Evolutionary conservation across 2,797 vertebrate species (phyloP), one percentile per base, ranked within the genome.

Genomic region (Halcyon badia): DNA sequence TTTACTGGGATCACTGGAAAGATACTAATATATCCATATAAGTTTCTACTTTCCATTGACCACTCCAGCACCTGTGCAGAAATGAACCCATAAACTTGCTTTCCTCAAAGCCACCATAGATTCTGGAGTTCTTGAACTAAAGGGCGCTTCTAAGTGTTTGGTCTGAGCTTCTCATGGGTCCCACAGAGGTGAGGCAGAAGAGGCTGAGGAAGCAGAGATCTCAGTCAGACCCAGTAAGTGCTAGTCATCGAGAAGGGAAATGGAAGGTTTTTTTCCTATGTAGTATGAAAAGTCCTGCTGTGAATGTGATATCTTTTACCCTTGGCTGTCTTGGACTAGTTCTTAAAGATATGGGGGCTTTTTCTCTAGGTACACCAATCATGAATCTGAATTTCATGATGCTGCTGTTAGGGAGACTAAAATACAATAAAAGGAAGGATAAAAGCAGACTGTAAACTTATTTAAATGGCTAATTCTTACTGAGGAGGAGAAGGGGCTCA

Each of bases 401-500:
- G 64, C 17, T 37, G 54, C n/a, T 56, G 20, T 33, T 62, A 52
- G 4, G 14, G n/a, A 73, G 7, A 37, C 9, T 37, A 72, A 76
- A 94, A 49, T 16, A 35, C 4, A 52, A 0, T 3, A 5, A 58
- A 5, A 48, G 24, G 26, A 69, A 83, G 26, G 41, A 21, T 8
- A 7, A 37, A 52, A 91, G 19, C 12, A 26, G 28, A 19, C 12
- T 5, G 15, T 14, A 15, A 64, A 25, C 12, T n/a, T 56, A 35
- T 64, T 72, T 21, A 56, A 66, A 51, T 21, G 12, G 9, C 0
- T n/a, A 26, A 33, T 61, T 85, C 49, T 69, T 33, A 31, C 8
- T 18, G 25, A 56, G 10, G 2, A 2, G 9, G 2, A 26, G 5
- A 37, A 89, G 4, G 5, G 21, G 3, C 2, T 68, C 11, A n/a